Base-by-base conservation (phyloP, 2,797 vertebrate species). In the Scolopax bukidnonensis region DNA sequence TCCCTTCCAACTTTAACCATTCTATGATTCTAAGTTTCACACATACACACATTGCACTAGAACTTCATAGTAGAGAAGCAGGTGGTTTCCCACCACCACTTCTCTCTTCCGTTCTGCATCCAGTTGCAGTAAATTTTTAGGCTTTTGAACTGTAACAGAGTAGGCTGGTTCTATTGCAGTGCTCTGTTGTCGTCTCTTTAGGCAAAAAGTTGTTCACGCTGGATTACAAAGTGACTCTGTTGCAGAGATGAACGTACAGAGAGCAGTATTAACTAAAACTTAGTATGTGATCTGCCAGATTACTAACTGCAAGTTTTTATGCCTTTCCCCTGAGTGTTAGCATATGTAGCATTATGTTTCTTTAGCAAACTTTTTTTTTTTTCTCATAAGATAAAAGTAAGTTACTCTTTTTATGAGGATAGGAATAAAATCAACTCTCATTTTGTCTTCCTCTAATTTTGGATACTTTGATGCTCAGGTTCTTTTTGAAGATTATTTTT, bases 11-110 rank as follows among this genome's bases (percentile, higher is more conserved):
- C 36, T 36, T 9, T 36, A 36, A 36, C 36, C 36, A 36, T 51
- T 51, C 27, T 51, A 28, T 28, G 27, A 51, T 28, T 51, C 50
- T 40, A 36, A 65, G 8, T 63, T 68, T n/a, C 43, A 5, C 27
- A 10, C 7, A 4, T 30, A 4, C 41, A 10, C 8, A 23, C n/a
- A 7, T 5, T n/a, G 27, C 36, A 3, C n/a, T 67, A 41, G 12
- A 56, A 30, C 9, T 5, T 45, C 0, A 0, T 30, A 32, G 32
- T 15, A 30, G 25, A 84, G 32, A 23, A 75, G 11, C 25, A 30
- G 25, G 18, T 45, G 8, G 77, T 68, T 65, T 27, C 38, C 40
- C 73, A 33, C 6, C 33, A 9, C 57, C 50, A 2, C 24, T 56
- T 54, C 8, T 82, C 13, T 71, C 27, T 59, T 71, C 15, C 40